Base-by-base conservation (phyloP, 1,140 invertebrate genomes). In the Lethocerus indicus region DNA sequence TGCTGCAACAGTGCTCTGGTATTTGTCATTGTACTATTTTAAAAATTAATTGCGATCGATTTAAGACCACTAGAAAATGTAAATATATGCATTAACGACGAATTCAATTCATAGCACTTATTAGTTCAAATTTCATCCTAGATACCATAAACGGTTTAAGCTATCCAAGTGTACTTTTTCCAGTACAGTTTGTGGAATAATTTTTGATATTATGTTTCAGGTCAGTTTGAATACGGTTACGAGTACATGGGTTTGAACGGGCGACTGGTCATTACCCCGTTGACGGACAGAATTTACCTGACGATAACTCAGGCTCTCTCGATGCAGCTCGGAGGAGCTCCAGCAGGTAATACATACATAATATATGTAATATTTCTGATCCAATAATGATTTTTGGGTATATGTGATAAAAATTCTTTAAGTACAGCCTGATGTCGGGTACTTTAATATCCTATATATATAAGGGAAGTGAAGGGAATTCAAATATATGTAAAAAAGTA, bases 171-270 rank as follows among this genome's bases (percentile, higher is more conserved):
- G 21, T 24, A 21, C 42, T 24, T 44, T 24, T 21, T 24, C 21
- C 39, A 13, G 20, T 13, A 13, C 20, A 41, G 18, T 41, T 41
- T 41, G 9, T 9, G 18, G 12, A 9, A 20, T 43, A 3, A 47
- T n/a, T 28, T 16, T 46, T 28, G 3, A 21, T 4, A 28, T 46
- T 28, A 4, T 37, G 35, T 57, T 61, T 18, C 57, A 73, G 71
- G 75, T 28, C 63, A 68, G 23, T 92, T 93, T 61, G 80, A 88
- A 49, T 93, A 91, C 60, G 88, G 88, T 14, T 93, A 91, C 59
- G 89, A 93, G 61, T 93, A 92, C 59, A 91, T 92, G 87, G 90
- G 90, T 0, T 66, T 92, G 1, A 91, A 90, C 65, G 87, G 84
- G 1, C 73, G 87, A 50, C 67, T 93, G 36, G 87, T 94, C 1